Percentiles rank a stretch among this genome's conserved stretches.
phyloP scores from a whole-genome alignment of 2,888 invertebrate genomes.

The Anticlea derivata region DNA sequence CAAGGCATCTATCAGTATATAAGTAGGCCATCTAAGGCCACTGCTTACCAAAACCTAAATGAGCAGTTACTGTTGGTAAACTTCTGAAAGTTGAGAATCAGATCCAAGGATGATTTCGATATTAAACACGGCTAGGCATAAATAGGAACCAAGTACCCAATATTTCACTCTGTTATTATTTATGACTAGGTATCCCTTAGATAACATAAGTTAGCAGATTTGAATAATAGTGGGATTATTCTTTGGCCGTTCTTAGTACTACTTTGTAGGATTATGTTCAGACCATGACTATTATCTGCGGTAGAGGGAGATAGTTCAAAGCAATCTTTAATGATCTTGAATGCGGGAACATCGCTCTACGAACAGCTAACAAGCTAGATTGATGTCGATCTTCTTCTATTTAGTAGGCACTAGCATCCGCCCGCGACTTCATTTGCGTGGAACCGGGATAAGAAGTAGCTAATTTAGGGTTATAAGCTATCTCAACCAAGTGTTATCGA shows the following conservation, averaged over 20 bases:
- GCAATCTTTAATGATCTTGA: background rate
- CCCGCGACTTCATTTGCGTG: too few relatives aligned
- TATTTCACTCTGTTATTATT: background rate
- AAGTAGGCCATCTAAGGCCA: background rate
- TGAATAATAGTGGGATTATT: conserved; percentile 4
- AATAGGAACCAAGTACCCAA: background rate
- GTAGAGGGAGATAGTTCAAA: background rate
- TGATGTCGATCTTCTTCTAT: too few relatives aligned
- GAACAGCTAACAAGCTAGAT: background rate
- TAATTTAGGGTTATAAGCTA: too few relatives aligned
- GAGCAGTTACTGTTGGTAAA: too few relatives aligned
- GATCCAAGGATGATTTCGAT: background rate
- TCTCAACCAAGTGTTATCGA: too few relatives aligned
- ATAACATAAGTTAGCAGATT: background rate
- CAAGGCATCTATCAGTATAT: background rate
- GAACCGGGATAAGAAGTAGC: too few relatives aligned
- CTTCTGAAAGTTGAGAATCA: background rate
- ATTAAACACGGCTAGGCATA: background rate
- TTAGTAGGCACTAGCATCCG: too few relatives aligned
- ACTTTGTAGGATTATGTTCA: conserved; percentile 6
- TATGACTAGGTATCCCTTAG: background rate
- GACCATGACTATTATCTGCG: background rate
- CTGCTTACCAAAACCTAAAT: background rate
- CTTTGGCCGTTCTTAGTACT: conserved; percentile 3
- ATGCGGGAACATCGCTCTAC: background rate